Conservation (phyloP, 2,113 vertebrate genomes). For the Rhea americana region DNA sequence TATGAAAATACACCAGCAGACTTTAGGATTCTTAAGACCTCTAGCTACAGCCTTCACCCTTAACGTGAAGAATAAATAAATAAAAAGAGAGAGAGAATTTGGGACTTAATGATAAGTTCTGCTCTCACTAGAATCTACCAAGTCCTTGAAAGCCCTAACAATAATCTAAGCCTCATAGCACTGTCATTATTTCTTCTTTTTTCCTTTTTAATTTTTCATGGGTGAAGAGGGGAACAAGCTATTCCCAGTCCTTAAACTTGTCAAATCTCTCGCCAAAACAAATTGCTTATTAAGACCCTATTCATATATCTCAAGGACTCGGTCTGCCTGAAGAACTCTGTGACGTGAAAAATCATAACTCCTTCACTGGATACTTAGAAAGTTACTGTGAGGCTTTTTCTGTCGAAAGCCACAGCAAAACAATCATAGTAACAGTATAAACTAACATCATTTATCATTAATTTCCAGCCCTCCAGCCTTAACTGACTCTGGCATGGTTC, state of each 20-base stretch:
- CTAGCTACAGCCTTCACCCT: background rate
- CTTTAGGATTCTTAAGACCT: background rate
- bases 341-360: background rate
- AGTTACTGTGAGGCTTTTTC: background rate
- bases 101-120: background rate
- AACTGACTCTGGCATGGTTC: conserved; percentile 42
- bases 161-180: background rate
- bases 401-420: background rate
- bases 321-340: background rate
- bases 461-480: conserved; percentile 38
- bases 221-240: background rate
- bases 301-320: background rate
- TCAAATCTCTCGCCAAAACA: background rate
- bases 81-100: background rate
- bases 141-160: background rate
- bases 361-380: background rate
- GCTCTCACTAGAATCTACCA: background rate
- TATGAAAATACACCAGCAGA: background rate
- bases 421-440: background rate
- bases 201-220: background rate
- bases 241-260: background rate
- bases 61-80: background rate
- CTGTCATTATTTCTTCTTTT: background rate
- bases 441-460: conserved; percentile 42
- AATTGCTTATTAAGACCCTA: background rate